Evolutionary conservation across 2,113 vertebrate genomes (phyloP), one percentile per base, ranked within the genome.

Genomic region (Chaetorhynchus papuensis): DNA sequence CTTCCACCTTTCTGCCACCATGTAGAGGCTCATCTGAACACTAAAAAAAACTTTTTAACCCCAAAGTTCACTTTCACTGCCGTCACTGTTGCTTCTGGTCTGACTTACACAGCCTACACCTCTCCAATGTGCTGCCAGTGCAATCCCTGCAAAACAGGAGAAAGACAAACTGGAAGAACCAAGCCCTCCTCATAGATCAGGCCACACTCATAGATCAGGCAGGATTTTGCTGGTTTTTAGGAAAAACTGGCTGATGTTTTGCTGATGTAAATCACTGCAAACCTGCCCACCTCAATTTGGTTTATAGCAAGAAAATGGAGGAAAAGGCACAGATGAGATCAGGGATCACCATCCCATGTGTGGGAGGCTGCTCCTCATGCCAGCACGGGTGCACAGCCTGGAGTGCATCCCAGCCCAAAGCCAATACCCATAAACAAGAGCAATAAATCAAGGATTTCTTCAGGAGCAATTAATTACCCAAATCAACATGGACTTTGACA

Each of bases 361-460:
- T 72, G 18, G 47, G 30, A 78, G 21, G 33, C 45, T 93, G 65
- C 31, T 65, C 53, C 50, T 24, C 0, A 3, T 3, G 8, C n/a
- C 71, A 68, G 37, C 47, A 47, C 0, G 13, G 54, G 33, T 74
- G 68, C 56, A 28, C 33, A 85, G 44, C n/a, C 61, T n/a, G 11
- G 37, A 44, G 21, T 3, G 6, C 35, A 71, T 20, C 75, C 11
- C 2, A 88, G 27, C 23, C 50, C 52, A 59, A 61, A 83, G 79
- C 47, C 66, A 63, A 35, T 74, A 64, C 41, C 56, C 1, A 41
- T 84, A 95, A 94, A 84, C 35, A 39, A 41, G 26, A 89, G 49
- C 28, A 71, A 69, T 94, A 96, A 95, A 91, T 87, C 68, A 79
- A 85, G 7, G 41, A 83, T 89, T 84, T 76, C 83, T 76, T 89